Evolutionary conservation across 2,888 invertebrate species (phyloP).

Genomic region (Caenorhabditis virilis): DNA sequence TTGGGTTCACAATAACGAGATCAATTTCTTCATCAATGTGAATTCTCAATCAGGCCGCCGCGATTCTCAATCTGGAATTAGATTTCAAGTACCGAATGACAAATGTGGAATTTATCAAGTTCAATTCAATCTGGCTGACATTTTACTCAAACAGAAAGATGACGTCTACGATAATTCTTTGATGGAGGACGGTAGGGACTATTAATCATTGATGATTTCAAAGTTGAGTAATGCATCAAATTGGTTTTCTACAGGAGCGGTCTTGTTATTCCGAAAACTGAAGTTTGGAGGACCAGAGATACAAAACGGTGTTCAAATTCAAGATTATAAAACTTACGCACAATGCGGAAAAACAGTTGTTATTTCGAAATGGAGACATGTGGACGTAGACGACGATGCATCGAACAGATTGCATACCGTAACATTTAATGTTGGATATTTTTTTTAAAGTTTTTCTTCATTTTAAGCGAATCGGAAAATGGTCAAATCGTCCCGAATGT

Average conservation of each 20-base stretch:
- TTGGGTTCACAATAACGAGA: slow-evolving; percentile 16
- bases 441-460: neutral
- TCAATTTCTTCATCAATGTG: slow-evolving; percentile 18
- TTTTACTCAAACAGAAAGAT: slow-evolving; percentile 5
- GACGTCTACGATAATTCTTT: neutral
- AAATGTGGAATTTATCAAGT: slow-evolving; percentile 13
- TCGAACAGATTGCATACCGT: neutral
- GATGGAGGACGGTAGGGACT: neutral
- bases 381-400: neutral
- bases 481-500: neutral
- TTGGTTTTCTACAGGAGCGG: neutral
- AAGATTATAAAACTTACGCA: neutral
- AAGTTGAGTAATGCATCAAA: too few species aligned
- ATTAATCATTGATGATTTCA: neutral
- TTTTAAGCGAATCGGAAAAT: neutral
- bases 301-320: too few species aligned
- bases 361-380: neutral
- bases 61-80: too few species aligned
- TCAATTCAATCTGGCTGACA: slow-evolving; percentile 16
- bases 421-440: neutral
- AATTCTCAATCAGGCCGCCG: too few species aligned
- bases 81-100: neutral
- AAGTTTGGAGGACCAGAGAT: too few species aligned
- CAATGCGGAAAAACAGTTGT: neutral
- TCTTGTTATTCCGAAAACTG: slow-evolving; percentile 1